Percentiles rank a stretch among this genome's conserved stretches.
Conservation (phyloP, 2,113 vertebrate genomes). For the Elephas maximus region DNA sequence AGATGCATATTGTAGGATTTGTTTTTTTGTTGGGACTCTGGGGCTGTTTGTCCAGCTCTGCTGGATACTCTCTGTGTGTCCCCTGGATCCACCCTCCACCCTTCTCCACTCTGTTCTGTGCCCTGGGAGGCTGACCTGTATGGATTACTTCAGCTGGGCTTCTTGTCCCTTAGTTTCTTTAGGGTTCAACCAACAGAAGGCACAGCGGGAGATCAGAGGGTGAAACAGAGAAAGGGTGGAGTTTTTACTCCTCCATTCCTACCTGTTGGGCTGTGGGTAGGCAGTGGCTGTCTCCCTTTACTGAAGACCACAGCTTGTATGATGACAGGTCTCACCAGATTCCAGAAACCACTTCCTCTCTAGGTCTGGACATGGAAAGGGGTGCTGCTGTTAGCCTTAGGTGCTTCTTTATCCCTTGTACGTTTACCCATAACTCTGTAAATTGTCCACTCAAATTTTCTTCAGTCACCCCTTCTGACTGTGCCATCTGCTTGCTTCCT, state of each 20-base stretch:
- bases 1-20: background rate
- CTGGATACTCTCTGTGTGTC: background rate
- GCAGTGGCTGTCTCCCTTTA: background rate
- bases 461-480: background rate
- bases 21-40: background rate
- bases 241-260: background rate
- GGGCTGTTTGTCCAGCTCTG: background rate
- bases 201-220: background rate
- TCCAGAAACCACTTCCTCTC: background rate
- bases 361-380: background rate
- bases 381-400: background rate
- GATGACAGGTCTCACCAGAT: background rate
- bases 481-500: background rate
- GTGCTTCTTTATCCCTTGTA: background rate
- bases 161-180: constrained; percentile 16
- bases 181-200: constrained; percentile 25
- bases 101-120: background rate
- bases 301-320: background rate
- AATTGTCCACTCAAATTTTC: background rate
- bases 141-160: background rate
- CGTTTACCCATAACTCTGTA: background rate
- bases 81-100: background rate
- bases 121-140: background rate
- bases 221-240: background rate
- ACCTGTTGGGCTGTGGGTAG: background rate